phyloP scores from a whole-genome alignment of 1,140 invertebrate genomes.

The Ips nitidus region DNA sequence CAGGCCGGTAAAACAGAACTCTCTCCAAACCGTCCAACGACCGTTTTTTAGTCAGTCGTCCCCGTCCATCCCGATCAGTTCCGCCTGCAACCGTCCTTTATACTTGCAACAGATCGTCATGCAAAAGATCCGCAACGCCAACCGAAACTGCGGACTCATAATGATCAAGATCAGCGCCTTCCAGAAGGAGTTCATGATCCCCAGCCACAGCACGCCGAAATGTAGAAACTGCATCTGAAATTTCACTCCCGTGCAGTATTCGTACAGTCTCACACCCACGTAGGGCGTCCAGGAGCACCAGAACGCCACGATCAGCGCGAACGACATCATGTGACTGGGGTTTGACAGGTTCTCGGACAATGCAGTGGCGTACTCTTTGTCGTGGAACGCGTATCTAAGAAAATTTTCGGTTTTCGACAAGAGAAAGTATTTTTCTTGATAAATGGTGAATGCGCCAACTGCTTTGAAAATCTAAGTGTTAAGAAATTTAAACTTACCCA shows the following conservation, averaged over 20 bases:
- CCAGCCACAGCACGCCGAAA: conserved; percentile 92
- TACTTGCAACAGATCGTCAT: conserved; percentile 86
- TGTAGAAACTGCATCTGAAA: conserved; percentile 81
- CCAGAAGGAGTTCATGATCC: conserved; percentile 91
- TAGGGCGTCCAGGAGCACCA: conserved; percentile 93
- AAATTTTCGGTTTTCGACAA: too few relatives aligned
- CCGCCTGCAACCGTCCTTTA: conserved; percentile 74
- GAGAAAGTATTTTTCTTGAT: too few relatives aligned
- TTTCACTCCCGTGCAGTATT: conserved; percentile 52
- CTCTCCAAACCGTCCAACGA: conserved; percentile 8
- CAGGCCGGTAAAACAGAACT: conserved; percentile 47
- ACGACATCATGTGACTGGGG: conserved; percentile 93
- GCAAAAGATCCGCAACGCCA: conserved; percentile 83
- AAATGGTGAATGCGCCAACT: too few relatives aligned
- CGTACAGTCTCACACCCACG: conserved; percentile 58
- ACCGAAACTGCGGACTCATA: conserved; percentile 87
- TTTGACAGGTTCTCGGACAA: conserved; percentile 88
- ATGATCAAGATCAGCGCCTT: conserved; percentile 87
- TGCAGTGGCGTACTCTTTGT: conserved; percentile 91
- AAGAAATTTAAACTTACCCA: conserved; percentile 50
- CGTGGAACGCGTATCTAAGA: conserved; percentile 71
- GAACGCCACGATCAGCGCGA: conserved; percentile 86
- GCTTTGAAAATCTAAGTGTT: too few relatives aligned
- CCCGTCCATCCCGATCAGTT: conserved; percentile 79
- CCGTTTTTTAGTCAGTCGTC: conserved; percentile 62